A percentile compares a stretch with the other conserved stretches of the same genome.
Conservation (phyloP, 1,140 invertebrate species). For the Musca vetustissima region DNA sequence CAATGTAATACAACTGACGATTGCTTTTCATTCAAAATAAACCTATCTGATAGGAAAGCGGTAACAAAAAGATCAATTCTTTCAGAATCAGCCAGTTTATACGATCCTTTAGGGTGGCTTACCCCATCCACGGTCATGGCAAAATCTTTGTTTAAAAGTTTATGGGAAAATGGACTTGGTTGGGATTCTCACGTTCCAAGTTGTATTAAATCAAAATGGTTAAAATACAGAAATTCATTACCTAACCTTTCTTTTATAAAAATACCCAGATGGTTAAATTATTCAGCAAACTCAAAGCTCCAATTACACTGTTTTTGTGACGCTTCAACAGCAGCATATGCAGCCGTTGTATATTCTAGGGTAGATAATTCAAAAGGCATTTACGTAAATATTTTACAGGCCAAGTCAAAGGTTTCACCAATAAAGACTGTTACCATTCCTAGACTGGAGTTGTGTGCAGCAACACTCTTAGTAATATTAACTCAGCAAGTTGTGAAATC, state of each 20-base stretch:
- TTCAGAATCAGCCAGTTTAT: constrained; percentile 36
- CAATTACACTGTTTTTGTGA: not conserved
- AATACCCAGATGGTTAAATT: constrained; percentile 29
- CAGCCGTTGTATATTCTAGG: constrained; percentile 25
- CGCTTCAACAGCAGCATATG: not conserved
- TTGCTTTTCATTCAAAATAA: not conserved
- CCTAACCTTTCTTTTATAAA: constrained; percentile 26
- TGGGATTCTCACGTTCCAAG: constrained; percentile 40
- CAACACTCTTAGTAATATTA: constrained; percentile 27
- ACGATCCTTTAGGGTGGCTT: constrained; percentile 42
- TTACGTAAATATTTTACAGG: constrained; percentile 13
- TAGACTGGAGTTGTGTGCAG: constrained; percentile 40
- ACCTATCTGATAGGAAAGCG: not conserved
- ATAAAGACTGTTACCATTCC: constrained; percentile 42
- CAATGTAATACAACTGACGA: not conserved
- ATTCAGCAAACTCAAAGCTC: not conserved
- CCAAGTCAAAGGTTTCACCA: constrained; percentile 24
- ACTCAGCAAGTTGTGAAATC: not conserved
- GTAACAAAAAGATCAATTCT: constrained; percentile 24
- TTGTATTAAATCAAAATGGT: constrained; percentile 29
- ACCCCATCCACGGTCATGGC: constrained; percentile 39
- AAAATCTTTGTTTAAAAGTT: constrained; percentile 43
- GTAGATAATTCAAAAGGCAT: not conserved
- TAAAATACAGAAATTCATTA: constrained; percentile 29
- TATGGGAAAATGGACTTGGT: constrained; percentile 38